Base-by-base conservation (phyloP, 2,888 invertebrate genomes). In the Ariolimax columbianus region DNA sequence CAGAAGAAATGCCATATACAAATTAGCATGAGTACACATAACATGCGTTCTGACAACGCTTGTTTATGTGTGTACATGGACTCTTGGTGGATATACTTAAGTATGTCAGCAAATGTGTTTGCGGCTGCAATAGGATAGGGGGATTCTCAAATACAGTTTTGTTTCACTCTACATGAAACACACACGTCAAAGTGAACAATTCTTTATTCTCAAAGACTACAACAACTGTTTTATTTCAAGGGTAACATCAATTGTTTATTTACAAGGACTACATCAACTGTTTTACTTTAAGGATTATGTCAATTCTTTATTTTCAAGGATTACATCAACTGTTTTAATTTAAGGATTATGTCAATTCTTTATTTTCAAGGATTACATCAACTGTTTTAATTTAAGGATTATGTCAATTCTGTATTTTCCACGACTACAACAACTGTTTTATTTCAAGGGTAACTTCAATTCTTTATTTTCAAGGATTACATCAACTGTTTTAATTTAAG, bases 91-190 rank as follows among this genome's bases (percentile, higher is more conserved):
- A 66, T 66, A 66, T n/a, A 38, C 38, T 38, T n/a, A n/a, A n/a
- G n/a, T 72, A 6, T 43, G 40, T n/a, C n/a, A 73, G 43, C 73
- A 72, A n/a, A n/a, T 40, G 70, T 70, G 73, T n/a, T 26, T 73
- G 40, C 47, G 30, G n/a, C 30, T 73, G 43, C n/a, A 40, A 26
- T 40, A n/a, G n/a, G 17, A 40, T 3, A 43, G 14, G 14, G 6
- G n/a, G 26, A 0, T 73, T 73, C 73, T 73, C 11, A n/a, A 73
- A 43, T 73, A 1, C 43, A 73, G 43, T 11, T 9, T 66, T 14
- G 63, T 63, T 63, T 63, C 6, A 63, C 30, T 63, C 30, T 30
- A n/a, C n/a, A n/a, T n/a, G n/a, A n/a, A n/a, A n/a, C n/a, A n/a
- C n/a, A n/a, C n/a, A n/a, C n/a, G n/a, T n/a, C n/a, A n/a, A n/a